Base-by-base conservation (phyloP, 2,797 vertebrate genomes). In the Sphenopsis melanotis region DNA sequence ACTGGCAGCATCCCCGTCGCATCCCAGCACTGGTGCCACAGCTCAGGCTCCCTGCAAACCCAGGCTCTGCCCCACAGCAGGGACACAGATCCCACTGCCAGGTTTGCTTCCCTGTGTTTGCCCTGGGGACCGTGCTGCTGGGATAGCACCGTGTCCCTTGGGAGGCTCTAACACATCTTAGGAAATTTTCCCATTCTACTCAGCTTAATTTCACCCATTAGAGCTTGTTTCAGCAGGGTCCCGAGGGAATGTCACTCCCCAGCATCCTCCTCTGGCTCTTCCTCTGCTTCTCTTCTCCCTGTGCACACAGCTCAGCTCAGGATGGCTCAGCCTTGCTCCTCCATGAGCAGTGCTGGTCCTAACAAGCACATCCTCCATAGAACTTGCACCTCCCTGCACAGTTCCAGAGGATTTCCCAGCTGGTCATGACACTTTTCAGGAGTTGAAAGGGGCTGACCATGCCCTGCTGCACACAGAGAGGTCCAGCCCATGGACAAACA, bases 201-300 rank as follows among this genome's bases (percentile, higher is more conserved):
- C 94, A 72, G 41, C 30, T 87, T 91, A 91, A 83, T 95, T 93
- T 78, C 69, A 79, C 89, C 94, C 76, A 93, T 92, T 93, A 95
- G n/a, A 72, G 72, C 91, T 96, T 14, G 37, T 95, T 94, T 89
- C 82, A 79, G 49, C 52, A 46, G 32, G 24, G 34, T 86, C 85
- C 59, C 55, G 0, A 34, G 93, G 85, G 95, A 52, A 83, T 15
- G 49, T 36, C 6, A 0, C 76, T 93, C 94, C 85, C n/a, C 44
- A 47, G 52, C 39, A 77, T 59, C 93, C 72, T 90, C 79, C 85
- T 85, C 82, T 23, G 7, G 34, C 49, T 93, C 68, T 68, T 95
- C 75, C 75, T 89, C 78, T 0, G 0, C 64, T 83, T 55, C 15
- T 69, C 27, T 49, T 41, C 50, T 52, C 37, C 56, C 5, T 0